Evolutionary conservation across 2,888 invertebrate species (phyloP).

Genomic region (Drosophila dives): DNA sequence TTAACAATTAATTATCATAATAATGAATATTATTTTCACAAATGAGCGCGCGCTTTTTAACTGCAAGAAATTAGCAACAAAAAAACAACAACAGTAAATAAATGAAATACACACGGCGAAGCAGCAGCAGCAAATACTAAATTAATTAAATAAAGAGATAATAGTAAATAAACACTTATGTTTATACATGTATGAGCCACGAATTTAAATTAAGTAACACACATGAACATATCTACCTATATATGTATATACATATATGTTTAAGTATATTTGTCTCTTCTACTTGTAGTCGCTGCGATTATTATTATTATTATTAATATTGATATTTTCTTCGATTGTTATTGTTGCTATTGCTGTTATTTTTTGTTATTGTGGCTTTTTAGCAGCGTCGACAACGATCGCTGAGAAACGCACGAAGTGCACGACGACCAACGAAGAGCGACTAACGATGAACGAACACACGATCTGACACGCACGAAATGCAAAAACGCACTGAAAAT

Average conservation of each 20-base stretch:
- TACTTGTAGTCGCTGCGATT: slow-evolving; percentile 13
- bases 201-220: slow-evolving; percentile 43
- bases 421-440: slow-evolving; percentile 37
- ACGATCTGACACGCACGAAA: slow-evolving; percentile 70
- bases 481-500: slow-evolving; percentile 72
- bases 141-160: slow-evolving; percentile 29
- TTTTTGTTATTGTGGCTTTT: slow-evolving; percentile 11
- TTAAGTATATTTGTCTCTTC: slow-evolving; percentile 17
- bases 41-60: slow-evolving; percentile 50
- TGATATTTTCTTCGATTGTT: slow-evolving; percentile 10
- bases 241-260: slow-evolving; percentile 1
- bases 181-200: slow-evolving; percentile 9
- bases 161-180: slow-evolving; percentile 12
- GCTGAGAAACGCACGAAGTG: slow-evolving; percentile 51
- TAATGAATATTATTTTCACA: slow-evolving; percentile 4
- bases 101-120: slow-evolving; percentile 25
- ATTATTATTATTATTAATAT: slow-evolving; percentile 22
- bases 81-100: slow-evolving; percentile 13
- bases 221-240: slow-evolving; percentile 14
- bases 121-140: slow-evolving; percentile 43
- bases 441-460: not conserved
- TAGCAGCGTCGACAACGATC: slow-evolving; percentile 19
- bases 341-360: slow-evolving; percentile 19
- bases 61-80: slow-evolving; percentile 3
- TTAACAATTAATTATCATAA: slow-evolving; percentile 4